A percentile compares a stretch with the other conserved stretches of the same genome.
Evolutionary conservation across 2,888 invertebrate genomes (phyloP).

Genomic region (Chloromyia formosa): DNA sequence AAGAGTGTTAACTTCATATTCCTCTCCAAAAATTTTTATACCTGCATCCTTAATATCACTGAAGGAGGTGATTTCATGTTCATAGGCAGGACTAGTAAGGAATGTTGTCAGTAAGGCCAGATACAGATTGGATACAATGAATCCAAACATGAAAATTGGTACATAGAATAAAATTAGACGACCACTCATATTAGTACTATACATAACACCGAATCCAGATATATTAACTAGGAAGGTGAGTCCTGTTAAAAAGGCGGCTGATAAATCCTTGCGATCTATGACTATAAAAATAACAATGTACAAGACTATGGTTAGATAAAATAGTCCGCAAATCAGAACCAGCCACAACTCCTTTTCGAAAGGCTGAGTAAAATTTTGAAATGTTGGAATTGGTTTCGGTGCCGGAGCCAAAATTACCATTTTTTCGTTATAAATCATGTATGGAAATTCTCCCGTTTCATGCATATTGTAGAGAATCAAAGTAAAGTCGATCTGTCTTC

Average conservation of each 20-base stretch:
- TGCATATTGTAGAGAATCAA: neutral
- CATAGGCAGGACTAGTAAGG: constrained; percentile 15
- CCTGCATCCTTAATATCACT: neutral
- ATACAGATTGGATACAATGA: constrained; percentile 13
- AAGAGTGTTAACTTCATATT: neutral
- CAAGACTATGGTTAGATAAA: neutral
- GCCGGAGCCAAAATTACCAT: neutral
- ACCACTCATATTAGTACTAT: neutral
- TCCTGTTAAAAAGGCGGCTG: neutral
- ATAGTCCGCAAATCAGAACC: neutral
- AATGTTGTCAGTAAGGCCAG: neutral
- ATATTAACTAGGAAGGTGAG: neutral
- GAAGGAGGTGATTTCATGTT: neutral
- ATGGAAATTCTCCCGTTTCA: neutral
- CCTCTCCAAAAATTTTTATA: neutral
- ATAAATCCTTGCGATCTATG: neutral
- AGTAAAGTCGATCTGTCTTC: neutral
- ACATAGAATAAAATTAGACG: neutral
- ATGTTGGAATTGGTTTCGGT: neutral
- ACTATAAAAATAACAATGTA: neutral
- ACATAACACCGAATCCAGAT: neutral
- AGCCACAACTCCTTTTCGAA: neutral
- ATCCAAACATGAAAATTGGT: constrained; percentile 5
- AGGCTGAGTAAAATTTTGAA: neutral
- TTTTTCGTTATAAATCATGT: neutral